Evolutionary conservation across 2,113 vertebrate species (phyloP).

Genomic region (Cyanistes caeruleus): DNA sequence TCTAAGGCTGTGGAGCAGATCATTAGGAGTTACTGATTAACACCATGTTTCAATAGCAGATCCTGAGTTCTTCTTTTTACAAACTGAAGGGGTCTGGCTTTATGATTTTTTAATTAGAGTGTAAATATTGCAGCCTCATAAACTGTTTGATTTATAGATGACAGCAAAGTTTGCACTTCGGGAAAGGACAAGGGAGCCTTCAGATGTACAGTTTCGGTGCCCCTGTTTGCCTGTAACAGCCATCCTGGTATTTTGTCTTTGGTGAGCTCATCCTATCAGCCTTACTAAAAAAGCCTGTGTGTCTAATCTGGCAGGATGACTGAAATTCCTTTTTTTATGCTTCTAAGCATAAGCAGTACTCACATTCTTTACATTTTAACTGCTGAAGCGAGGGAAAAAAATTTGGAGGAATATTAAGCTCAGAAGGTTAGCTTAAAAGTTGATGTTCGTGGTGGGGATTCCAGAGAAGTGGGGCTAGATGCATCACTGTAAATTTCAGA

Average conservation of each 20-base stretch:
- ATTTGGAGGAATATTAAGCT: background rate
- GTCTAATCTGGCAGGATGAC: background rate
- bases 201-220: constrained; percentile 3
- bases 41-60: constrained; percentile 66
- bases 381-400: background rate
- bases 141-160: constrained; percentile 86
- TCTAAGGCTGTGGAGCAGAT: constrained; percentile 67
- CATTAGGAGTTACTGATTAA: constrained; percentile 85
- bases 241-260: background rate
- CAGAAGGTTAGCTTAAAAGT: background rate
- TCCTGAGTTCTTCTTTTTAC: constrained; percentile 75
- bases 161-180: constrained; percentile 76
- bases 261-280: background rate
- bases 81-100: constrained; percentile 79
- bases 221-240: background rate
- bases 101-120: constrained; percentile 91
- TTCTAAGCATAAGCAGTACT: background rate
- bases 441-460: background rate
- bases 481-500: background rate
- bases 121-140: constrained; percentile 87
- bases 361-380: background rate
- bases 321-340: background rate
- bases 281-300: background rate
- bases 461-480: background rate
- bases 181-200: constrained; percentile 50